Percentiles rank a stretch among this genome's conserved stretches.
phyloP scores from a whole-genome alignment of 2,888 invertebrate species.

The Lottia gigantea region DNA sequence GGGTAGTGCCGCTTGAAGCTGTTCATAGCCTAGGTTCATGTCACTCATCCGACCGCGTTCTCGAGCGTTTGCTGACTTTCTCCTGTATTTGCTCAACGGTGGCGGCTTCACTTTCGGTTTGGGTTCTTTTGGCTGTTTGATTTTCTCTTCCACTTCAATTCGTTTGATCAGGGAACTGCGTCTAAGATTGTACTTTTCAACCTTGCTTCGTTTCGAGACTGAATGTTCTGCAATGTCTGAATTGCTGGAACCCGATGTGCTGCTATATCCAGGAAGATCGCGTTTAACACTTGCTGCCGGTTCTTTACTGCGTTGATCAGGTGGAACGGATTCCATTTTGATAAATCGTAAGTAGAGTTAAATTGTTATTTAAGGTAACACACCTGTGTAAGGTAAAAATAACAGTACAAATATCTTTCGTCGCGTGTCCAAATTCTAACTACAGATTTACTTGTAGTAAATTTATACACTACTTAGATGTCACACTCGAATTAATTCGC shows the following conservation, averaged over 20 bases:
- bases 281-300: neutral
- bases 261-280: neutral
- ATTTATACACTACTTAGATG: no score
- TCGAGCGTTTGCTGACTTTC: constrained; percentile 88
- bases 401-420: neutral
- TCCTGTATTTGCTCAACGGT: constrained; percentile 85
- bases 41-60: constrained; percentile 88
- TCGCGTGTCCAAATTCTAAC: neutral
- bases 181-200: constrained; percentile 74
- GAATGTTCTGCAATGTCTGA: neutral
- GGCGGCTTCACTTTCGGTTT: constrained; percentile 71
- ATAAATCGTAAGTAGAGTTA: no score
- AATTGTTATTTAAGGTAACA: neutral
- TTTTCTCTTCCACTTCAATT: constrained; percentile 68
- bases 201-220: neutral
- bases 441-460: no score
- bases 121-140: constrained; percentile 51
- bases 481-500: no score
- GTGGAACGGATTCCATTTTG: neutral
- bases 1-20: constrained; percentile 82
- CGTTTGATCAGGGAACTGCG: constrained; percentile 75
- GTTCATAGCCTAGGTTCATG: constrained; percentile 88
- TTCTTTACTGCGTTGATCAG: neutral
- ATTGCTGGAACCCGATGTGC: neutral
- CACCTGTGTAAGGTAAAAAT: neutral